A percentile compares a stretch with the other conserved stretches of the same genome.
Conservation (phyloP, 2,888 invertebrate genomes). For the Acleris sparsana region DNA sequence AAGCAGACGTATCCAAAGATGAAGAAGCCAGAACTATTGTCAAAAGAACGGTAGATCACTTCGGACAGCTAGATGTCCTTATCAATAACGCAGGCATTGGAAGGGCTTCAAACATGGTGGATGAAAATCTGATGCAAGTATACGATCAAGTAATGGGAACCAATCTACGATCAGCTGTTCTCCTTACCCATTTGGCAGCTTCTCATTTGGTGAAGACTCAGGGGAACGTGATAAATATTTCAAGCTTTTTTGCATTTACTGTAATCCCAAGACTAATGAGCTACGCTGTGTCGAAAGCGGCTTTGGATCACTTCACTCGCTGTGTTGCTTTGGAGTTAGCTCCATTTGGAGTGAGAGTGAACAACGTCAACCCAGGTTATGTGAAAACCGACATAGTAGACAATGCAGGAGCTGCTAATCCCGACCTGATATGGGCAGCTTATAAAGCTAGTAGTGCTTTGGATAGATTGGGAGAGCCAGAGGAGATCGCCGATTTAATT, state of each 20-base stretch:
- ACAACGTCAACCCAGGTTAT: constrained; percentile 36
- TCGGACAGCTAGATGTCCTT: constrained; percentile 29
- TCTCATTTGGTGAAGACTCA: constrained; percentile 37
- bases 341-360: constrained; percentile 36
- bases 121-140: constrained; percentile 18
- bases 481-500: constrained; percentile 30
- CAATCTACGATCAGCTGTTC: constrained; percentile 31
- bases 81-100: constrained; percentile 35
- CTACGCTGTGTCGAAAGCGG: constrained; percentile 34
- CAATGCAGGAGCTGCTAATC: constrained; percentile 24
- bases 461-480: constrained; percentile 13
- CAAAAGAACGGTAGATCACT: constrained; percentile 23
- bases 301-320: constrained; percentile 39
- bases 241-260: constrained; percentile 18
- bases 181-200: constrained; percentile 32
- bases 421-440: constrained; percentile 5
- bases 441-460: constrained; percentile 2
- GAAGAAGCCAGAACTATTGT: constrained; percentile 30
- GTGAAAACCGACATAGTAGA: constrained; percentile 33
- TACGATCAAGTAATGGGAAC: constrained; percentile 36
- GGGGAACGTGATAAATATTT: constrained; percentile 37
- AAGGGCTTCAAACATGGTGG: constrained; percentile 7
- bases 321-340: constrained; percentile 37
- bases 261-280: constrained; percentile 3
- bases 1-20: constrained; percentile 33